Evolutionary conservation across 2,888 invertebrate genomes (phyloP).

Genomic region (Volucella inanis): DNA sequence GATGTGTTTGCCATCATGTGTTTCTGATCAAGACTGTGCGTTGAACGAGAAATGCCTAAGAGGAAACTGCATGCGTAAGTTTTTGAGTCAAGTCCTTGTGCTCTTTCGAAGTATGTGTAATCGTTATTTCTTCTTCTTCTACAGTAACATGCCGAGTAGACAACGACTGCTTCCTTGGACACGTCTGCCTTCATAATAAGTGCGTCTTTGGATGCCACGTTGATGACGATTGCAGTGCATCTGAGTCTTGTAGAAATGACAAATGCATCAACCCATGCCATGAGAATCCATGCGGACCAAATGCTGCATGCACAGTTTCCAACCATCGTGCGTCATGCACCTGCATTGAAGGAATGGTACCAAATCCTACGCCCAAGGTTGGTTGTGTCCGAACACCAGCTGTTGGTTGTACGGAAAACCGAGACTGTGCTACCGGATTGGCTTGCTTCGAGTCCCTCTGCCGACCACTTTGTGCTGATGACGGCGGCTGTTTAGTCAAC

Average conservation of each 20-base stretch:
- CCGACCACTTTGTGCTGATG: constrained; percentile 90
- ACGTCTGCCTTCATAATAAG: constrained; percentile 93
- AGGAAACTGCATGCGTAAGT: constrained; percentile 91
- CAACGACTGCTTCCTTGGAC: constrained; percentile 95
- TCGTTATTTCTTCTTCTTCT: constrained; percentile 25
- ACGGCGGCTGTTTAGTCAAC: constrained; percentile 90
- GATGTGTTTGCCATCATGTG: constrained; percentile 91
- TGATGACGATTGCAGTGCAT: constrained; percentile 93
- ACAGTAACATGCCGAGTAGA: constrained; percentile 93
- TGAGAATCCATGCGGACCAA: constrained; percentile 92
- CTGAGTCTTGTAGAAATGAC: constrained; percentile 91
- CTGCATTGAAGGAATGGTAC: constrained; percentile 90
- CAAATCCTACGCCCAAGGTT: constrained; percentile 93
- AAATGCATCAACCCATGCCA: constrained; percentile 91
- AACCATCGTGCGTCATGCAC: constrained; percentile 92
- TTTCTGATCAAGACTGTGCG: constrained; percentile 91
- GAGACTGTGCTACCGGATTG: constrained; percentile 89
- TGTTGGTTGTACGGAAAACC: constrained; percentile 89
- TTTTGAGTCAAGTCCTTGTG: constrained; percentile 19
- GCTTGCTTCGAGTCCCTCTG: constrained; percentile 90
- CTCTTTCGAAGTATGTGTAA: constrained; percentile 12
- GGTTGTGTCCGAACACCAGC: constrained; percentile 93
- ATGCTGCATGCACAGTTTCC: constrained; percentile 90
- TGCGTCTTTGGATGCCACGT: constrained; percentile 93
- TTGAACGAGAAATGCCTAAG: constrained; percentile 94